Evolutionary conservation across 2,797 vertebrate species (phyloP).

Genomic region (Liasis olivaceus): DNA sequence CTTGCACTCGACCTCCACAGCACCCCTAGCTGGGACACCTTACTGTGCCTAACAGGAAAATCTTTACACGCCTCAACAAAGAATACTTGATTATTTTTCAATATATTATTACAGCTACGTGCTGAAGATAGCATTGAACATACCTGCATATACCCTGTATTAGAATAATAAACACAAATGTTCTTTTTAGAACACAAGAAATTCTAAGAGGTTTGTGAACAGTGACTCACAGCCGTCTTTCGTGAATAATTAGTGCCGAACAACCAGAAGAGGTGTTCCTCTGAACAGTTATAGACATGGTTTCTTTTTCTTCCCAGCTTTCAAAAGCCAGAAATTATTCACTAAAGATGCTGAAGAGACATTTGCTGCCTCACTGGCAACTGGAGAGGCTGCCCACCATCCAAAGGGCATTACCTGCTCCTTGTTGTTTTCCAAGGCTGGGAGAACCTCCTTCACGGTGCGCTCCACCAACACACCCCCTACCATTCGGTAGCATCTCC

Average conservation of each 20-base stretch:
- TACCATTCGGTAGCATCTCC: constrained; percentile 91
- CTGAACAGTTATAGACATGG: not conserved
- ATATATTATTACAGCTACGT: no score
- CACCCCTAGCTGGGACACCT: no score
- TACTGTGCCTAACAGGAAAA: not conserved
- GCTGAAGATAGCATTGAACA: no score
- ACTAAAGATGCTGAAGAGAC: not conserved
- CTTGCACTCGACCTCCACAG: no score
- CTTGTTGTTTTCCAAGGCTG: constrained; percentile 88
- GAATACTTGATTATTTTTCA: not conserved
- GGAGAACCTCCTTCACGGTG: constrained; percentile 93
- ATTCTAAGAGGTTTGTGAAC: not conserved
- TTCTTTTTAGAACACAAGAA: no score
- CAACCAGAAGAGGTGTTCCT: not conserved
- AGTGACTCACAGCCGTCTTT: not conserved
- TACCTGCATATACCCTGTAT: not conserved
- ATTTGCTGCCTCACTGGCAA: not conserved
- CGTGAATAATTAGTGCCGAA: not conserved
- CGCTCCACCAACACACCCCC: constrained; percentile 92
- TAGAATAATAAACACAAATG: not conserved
- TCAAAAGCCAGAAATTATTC: not conserved
- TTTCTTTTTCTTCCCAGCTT: not conserved
- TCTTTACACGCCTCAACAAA: not conserved
- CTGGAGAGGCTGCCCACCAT: no score
- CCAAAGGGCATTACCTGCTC: constrained; percentile 81